Percentiles rank a stretch among this genome's conserved stretches.
These are phyloP conservation scores for Siderastrea radians DNA, from an alignment of 92 coral and sea anemone genomes.

Conservation along the genomic window DNA sequence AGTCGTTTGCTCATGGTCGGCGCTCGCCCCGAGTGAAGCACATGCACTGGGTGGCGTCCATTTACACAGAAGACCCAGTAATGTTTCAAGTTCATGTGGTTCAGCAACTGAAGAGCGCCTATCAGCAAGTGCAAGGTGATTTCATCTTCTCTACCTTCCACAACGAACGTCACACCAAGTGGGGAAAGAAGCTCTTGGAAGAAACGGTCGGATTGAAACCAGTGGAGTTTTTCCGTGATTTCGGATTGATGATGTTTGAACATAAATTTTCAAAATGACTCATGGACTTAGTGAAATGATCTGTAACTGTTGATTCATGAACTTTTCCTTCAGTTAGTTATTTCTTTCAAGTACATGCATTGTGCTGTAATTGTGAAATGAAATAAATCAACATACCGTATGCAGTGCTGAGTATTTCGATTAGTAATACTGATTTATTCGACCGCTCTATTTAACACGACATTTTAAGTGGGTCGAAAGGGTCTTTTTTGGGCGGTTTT, in stretches of 20 bases:
- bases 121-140: conserved; percentile 53
- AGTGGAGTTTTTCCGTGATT: conserved; percentile 88
- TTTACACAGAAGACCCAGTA: conserved; percentile 87
- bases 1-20: conserved; percentile 96
- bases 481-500: too few relatives aligned
- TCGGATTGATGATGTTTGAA: conserved; percentile 91
- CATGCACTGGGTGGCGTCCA: conserved; percentile 92
- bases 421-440: too few relatives aligned
- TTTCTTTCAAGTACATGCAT: too few relatives aligned
- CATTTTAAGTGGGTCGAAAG: too few relatives aligned
- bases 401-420: too few relatives aligned
- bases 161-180: conserved; percentile 57
- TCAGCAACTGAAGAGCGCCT: conserved; percentile 81
- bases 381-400: too few relatives aligned
- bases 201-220: conserved; percentile 75
- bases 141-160: conserved; percentile 95
- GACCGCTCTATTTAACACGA: too few relatives aligned
- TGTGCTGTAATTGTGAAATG: too few relatives aligned
- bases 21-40: conserved; percentile 86
- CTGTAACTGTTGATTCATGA: too few relatives aligned
- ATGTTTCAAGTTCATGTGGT: conserved; percentile 85
- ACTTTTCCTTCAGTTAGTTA: too few relatives aligned
- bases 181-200: conserved; percentile 77
- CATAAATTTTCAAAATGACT: conserved; percentile 56
- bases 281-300: background rate